phyloP scores from a whole-genome alignment of 2,888 invertebrate genomes.

The Salpingus planirostris region DNA sequence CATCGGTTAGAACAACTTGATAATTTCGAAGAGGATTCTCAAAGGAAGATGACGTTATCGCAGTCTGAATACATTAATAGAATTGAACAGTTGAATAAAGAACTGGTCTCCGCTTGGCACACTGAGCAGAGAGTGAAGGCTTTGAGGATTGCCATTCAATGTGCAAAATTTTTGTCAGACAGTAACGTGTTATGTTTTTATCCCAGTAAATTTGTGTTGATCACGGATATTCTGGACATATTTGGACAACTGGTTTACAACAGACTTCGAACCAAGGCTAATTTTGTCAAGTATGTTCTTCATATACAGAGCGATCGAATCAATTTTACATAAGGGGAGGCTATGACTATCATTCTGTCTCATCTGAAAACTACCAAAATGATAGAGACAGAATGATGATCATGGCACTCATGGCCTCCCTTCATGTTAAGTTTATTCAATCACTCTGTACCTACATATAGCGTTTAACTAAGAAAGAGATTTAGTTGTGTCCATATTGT shows the following conservation, averaged over 20 bases:
- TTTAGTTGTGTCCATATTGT: no score
- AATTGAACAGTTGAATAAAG: constrained; percentile 85
- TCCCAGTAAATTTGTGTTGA: constrained; percentile 94
- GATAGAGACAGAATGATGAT: no score
- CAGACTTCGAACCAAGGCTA: constrained; percentile 67
- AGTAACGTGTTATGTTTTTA: constrained; percentile 89
- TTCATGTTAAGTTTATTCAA: no score
- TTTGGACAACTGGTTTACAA: constrained; percentile 88
- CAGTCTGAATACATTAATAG: constrained; percentile 70
- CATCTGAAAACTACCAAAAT: no score
- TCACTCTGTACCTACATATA: no score
- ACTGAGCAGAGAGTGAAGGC: constrained; percentile 92
- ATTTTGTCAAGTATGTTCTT: constrained; percentile 40
- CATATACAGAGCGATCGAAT: no score
- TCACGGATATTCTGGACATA: constrained; percentile 91
- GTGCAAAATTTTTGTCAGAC: constrained; percentile 87
- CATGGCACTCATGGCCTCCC: no score
- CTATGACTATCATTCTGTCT: no score
- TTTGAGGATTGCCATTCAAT: constrained; percentile 94
- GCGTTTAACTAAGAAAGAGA: no score
- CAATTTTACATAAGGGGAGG: no score
- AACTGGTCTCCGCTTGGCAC: constrained; percentile 87
- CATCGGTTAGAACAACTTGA: constrained; percentile 89
- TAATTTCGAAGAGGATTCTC: constrained; percentile 84
- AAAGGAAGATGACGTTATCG: constrained; percentile 78